Percentiles rank a stretch among this genome's conserved stretches.
Evolutionary conservation across 2,888 invertebrate species (phyloP).

Genomic region (Petrolisthes manimaculis): DNA sequence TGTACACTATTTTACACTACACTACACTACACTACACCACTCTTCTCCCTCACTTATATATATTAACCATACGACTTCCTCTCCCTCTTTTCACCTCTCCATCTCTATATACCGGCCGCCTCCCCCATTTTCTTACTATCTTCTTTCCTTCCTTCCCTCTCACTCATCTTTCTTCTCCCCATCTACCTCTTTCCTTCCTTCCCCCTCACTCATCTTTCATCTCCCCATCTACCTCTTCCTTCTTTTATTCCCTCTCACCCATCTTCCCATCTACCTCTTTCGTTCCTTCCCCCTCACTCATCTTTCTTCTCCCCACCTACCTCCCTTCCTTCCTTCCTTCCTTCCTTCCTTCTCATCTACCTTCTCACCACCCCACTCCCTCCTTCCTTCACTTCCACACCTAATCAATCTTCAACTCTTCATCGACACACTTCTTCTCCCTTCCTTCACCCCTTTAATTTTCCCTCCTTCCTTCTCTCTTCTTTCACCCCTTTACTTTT

Average conservation of each 20-base stretch:
- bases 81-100: conserved; percentile 18
- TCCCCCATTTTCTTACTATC: background rate
- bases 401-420: background rate
- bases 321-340: background rate
- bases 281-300: background rate
- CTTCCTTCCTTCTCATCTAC: background rate
- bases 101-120: background rate
- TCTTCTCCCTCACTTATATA: too few species aligned
- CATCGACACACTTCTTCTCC: background rate
- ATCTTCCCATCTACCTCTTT: background rate
- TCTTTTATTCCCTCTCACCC: too few species aligned
- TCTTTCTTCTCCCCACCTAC: background rate
- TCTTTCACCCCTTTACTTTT: background rate
- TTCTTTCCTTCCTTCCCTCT: background rate
- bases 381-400: background rate
- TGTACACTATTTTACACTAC: too few species aligned
- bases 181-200: background rate
- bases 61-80: too few species aligned
- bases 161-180: background rate
- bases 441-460: background rate
- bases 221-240: too few species aligned
- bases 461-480: background rate
- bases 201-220: background rate
- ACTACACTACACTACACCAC: too few species aligned
- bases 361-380: background rate